Percentiles rank a stretch among this genome's conserved stretches.
phyloP scores from a whole-genome alignment of 37 sponge, comb jelly and placozoan species.

The Bolinopsis microptera region DNA sequence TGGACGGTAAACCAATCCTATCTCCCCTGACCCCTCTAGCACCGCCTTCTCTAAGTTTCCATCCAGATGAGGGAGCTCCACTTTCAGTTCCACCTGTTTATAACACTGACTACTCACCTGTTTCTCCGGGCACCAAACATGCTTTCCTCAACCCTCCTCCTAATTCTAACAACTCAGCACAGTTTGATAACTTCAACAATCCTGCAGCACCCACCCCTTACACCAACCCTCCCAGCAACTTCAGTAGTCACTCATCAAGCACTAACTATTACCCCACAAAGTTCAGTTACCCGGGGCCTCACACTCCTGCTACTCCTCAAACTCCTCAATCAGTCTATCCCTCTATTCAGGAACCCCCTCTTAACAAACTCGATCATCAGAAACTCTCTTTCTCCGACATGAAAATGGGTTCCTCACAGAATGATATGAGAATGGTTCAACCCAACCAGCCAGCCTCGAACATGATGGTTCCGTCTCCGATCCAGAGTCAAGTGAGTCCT shows the following conservation, averaged over 20 bases:
- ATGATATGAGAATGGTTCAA: neutral
- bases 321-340: conserved; percentile 35
- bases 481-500: neutral
- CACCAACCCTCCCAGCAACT: neutral
- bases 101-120: conserved; percentile 30
- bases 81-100: neutral
- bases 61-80: conserved; percentile 17
- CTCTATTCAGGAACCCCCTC: neutral
- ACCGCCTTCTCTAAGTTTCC: conserved; percentile 19
- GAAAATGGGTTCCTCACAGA: neutral
- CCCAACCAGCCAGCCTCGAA: neutral
- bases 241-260: neutral
- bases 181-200: neutral
- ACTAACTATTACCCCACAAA: neutral
- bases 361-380: neutral
- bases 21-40: conserved; percentile 52
- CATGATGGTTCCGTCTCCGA: neutral
- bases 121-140: conserved; percentile 27
- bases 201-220: neutral
- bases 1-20: conserved; percentile 54
- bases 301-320: neutral
- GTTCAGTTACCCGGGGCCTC: neutral
- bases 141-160: conserved; percentile 23
- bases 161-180: neutral
- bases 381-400: neutral